phyloP scores from a whole-genome alignment of 1,140 invertebrate species.

The Colletes gigas region DNA sequence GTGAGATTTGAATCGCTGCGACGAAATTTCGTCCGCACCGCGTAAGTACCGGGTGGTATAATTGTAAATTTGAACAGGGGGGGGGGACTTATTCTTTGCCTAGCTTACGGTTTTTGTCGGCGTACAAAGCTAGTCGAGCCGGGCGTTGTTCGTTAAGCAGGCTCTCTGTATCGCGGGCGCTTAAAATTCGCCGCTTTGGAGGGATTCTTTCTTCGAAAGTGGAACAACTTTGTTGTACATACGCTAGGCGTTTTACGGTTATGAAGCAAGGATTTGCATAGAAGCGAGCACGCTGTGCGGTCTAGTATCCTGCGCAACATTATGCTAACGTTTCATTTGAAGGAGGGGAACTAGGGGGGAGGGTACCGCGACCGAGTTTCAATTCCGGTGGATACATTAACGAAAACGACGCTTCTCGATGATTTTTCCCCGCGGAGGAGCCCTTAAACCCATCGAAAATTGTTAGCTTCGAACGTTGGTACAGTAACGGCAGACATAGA shows the following conservation, averaged over 20 bases:
- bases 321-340: constrained; percentile 31
- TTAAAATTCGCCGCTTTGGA: background rate
- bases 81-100: too few relatives aligned
- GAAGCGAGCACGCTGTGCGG: background rate
- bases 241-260: constrained; percentile 22
- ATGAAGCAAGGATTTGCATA: constrained; percentile 29
- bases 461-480: too few relatives aligned
- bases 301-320: background rate
- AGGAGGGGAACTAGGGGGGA: background rate
- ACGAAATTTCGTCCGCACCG: too few relatives aligned
- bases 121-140: background rate
- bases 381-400: constrained; percentile 26
- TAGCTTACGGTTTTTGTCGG: background rate
- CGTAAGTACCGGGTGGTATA: too few relatives aligned
- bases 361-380: constrained; percentile 23
- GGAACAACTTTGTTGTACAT: background rate
- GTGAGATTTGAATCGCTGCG: too few relatives aligned
- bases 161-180: too few relatives aligned
- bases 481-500: background rate
- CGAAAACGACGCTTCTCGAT: constrained; percentile 8
- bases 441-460: background rate
- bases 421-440: background rate
- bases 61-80: too few relatives aligned
- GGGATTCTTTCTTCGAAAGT: background rate
- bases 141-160: background rate